These are phyloP conservation scores for Amphipoea lucens DNA, from an alignment of 2,888 invertebrate species.

Conservation along the genomic window DNA sequence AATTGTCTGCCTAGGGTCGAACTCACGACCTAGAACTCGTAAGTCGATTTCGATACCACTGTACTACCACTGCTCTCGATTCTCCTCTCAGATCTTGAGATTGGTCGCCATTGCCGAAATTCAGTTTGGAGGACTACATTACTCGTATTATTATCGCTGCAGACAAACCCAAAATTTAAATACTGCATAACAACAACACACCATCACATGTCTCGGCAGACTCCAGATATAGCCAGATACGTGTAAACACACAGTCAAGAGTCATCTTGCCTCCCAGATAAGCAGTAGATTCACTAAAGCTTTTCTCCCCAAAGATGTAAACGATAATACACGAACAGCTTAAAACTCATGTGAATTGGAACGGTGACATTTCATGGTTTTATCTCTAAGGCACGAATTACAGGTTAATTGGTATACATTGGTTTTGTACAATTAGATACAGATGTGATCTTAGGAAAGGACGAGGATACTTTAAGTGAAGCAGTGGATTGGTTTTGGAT, in stretches of 20 bases:
- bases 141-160: too few species aligned
- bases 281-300: slow-evolving; percentile 36
- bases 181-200: not conserved
- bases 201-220: slow-evolving; percentile 22
- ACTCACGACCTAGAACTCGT: too few species aligned
- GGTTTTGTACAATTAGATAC: slow-evolving; percentile 56
- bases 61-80: too few species aligned
- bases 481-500: slow-evolving; percentile 2
- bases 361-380: slow-evolving; percentile 59
- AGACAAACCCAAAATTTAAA: not conserved
- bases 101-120: too few species aligned
- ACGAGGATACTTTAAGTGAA: slow-evolving; percentile 13
- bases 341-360: slow-evolving; percentile 59
- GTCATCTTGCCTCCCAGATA: slow-evolving; percentile 49
- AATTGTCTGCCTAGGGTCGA: too few species aligned
- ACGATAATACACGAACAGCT: slow-evolving; percentile 51
- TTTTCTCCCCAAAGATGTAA: slow-evolving; percentile 43
- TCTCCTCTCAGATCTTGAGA: too few species aligned
- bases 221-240: slow-evolving; percentile 29
- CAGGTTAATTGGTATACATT: slow-evolving; percentile 61
- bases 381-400: slow-evolving; percentile 55
- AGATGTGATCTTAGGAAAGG: slow-evolving; percentile 39
- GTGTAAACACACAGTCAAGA: slow-evolving; percentile 3
- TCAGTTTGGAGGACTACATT: too few species aligned
- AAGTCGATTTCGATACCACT: too few species aligned